Evolutionary conservation across 2,113 vertebrate genomes (phyloP).

Genomic region (Saccopteryx bilineata): DNA sequence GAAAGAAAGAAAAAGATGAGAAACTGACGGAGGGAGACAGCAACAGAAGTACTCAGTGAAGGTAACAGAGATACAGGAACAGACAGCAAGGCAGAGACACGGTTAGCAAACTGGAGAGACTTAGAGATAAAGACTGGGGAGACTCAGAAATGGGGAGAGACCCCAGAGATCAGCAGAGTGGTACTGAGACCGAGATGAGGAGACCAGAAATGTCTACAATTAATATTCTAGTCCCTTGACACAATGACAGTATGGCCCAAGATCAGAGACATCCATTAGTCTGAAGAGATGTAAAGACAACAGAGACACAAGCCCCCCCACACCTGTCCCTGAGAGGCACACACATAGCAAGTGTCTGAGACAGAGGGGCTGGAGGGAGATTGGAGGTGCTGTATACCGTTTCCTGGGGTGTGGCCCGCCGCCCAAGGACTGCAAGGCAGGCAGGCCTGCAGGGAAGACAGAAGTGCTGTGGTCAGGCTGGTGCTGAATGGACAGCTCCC

Average conservation of each 20-base stretch:
- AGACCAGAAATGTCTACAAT: not conserved
- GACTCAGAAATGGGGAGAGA: not conserved
- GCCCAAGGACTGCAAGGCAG: not conserved
- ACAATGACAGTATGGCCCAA: not conserved
- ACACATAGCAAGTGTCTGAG: not conserved
- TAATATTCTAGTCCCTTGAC: not conserved
- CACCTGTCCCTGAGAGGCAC: not conserved
- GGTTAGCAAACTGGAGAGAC: not conserved
- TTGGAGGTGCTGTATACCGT: not conserved
- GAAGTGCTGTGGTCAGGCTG: not conserved
- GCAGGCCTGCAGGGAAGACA: not conserved
- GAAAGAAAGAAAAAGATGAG: not conserved
- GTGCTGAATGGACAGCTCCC: slow-evolving; percentile 85
- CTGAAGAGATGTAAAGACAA: not conserved
- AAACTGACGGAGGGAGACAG: not conserved
- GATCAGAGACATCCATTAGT: slow-evolving; percentile 1
- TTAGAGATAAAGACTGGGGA: not conserved
- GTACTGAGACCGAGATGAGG: not conserved
- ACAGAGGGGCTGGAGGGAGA: not conserved
- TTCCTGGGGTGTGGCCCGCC: not conserved
- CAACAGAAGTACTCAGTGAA: slow-evolving; percentile 37
- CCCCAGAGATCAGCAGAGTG: not conserved
- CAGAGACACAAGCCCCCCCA: not conserved
- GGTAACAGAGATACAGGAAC: slow-evolving; percentile 40
- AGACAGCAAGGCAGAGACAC: not conserved